Evolutionary conservation across 2,797 vertebrate genomes (phyloP).

Genomic region (Odontamblyopus lacepedii): DNA sequence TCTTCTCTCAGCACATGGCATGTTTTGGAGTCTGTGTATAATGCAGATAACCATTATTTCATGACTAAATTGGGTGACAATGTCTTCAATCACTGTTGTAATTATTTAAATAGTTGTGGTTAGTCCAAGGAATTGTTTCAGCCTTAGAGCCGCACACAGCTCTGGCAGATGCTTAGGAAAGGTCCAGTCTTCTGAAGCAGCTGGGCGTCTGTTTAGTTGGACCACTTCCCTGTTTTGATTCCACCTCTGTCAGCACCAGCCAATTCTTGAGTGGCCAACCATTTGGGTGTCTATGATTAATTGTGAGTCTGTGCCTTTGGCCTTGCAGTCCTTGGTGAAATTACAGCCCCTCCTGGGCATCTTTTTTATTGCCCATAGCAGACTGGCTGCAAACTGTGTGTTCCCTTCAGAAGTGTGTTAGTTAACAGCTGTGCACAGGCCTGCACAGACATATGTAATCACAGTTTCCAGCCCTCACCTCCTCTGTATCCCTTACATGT

Average conservation of each 20-base stretch:
- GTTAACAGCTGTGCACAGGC: slow-evolving; percentile 47
- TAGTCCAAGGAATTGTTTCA: background rate
- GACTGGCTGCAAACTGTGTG: slow-evolving; percentile 60
- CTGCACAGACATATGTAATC: slow-evolving; percentile 50
- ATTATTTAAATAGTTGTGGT: background rate
- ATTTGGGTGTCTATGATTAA: slow-evolving; percentile 40
- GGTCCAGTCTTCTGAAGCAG: slow-evolving; percentile 38
- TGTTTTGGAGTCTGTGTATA: background rate
- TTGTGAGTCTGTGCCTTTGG: slow-evolving; percentile 41
- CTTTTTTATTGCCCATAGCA: slow-evolving; percentile 53
- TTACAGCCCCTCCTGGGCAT: slow-evolving; percentile 56
- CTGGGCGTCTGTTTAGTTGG: slow-evolving; percentile 59
- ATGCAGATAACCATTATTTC: too few relatives aligned
- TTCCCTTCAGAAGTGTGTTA: slow-evolving; percentile 55
- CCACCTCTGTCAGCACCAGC: slow-evolving; percentile 48
- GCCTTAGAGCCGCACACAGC: slow-evolving; percentile 29
- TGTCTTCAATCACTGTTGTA: background rate
- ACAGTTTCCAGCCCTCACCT: slow-evolving; percentile 61
- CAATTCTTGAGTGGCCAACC: slow-evolving; percentile 12
- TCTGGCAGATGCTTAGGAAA: slow-evolving; percentile 33
- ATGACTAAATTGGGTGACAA: background rate
- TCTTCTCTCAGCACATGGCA: background rate
- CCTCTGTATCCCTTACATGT: slow-evolving; percentile 23
- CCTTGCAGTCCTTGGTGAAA: slow-evolving; percentile 45
- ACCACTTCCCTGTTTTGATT: slow-evolving; percentile 55